Percentiles rank a stretch among this genome's conserved stretches.
Evolutionary conservation across 2,113 vertebrate genomes (phyloP).

Genomic region (Catagonus wagneri): DNA sequence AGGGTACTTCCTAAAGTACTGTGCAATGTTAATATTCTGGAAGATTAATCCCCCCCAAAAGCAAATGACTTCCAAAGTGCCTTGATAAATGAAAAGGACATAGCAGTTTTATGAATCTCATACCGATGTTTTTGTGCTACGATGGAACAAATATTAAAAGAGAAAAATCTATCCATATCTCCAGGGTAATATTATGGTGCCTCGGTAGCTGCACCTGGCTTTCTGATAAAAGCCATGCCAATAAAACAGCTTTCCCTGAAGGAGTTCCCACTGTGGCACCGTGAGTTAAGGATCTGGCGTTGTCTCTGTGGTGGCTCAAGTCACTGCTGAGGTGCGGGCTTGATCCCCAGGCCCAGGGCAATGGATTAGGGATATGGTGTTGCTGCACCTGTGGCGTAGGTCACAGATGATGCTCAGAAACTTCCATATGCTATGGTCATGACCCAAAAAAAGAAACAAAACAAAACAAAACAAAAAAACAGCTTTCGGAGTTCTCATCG

Average conservation of each 20-base stretch:
- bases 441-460: too few relatives aligned
- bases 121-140: constrained; percentile 10
- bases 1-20: constrained; percentile 53
- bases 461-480: too few relatives aligned
- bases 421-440: too few relatives aligned
- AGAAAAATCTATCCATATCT: constrained; percentile 63
- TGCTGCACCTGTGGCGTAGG: too few relatives aligned
- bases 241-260: background rate
- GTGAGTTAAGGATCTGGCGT: too few relatives aligned
- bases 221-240: constrained; percentile 18
- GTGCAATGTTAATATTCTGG: constrained; percentile 38
- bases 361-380: too few relatives aligned
- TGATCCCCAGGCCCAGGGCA: too few relatives aligned
- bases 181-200: background rate
- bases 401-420: too few relatives aligned
- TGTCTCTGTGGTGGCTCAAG: too few relatives aligned
- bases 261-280: too few relatives aligned
- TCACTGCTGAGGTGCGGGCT: too few relatives aligned
- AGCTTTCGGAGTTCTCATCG: too few relatives aligned
- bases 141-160: constrained; percentile 65
- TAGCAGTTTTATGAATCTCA: constrained; percentile 69
- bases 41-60: constrained; percentile 70
- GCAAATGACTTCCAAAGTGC: constrained; percentile 71
- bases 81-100: constrained; percentile 75
- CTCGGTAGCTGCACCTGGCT: background rate